Evolutionary conservation across 2,888 invertebrate genomes (phyloP).

Genomic region (Lasioglossum pauxillum): DNA sequence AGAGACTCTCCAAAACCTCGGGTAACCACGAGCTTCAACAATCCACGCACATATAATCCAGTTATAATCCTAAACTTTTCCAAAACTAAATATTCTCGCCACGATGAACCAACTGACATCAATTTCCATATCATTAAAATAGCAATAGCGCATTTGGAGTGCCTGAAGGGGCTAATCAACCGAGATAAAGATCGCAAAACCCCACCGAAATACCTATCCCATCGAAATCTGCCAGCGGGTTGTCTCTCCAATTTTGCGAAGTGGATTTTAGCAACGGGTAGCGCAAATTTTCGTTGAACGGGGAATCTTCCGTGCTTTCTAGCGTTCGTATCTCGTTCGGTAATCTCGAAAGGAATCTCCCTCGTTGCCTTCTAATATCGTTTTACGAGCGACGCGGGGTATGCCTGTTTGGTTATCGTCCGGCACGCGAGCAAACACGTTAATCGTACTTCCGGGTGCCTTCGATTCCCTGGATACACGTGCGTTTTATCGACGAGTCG

Average conservation of each 20-base stretch:
- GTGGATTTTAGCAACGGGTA: background rate
- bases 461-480: constrained; percentile 46
- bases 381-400: background rate
- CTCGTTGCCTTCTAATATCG: background rate
- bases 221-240: background rate
- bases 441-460: constrained; percentile 38
- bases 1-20: background rate
- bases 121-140: background rate
- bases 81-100: background rate
- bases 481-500: constrained; percentile 51
- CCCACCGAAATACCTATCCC: background rate
- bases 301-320: background rate
- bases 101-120: background rate
- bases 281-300: background rate
- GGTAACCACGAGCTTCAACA: background rate
- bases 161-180: background rate
- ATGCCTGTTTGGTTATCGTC: background rate
- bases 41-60: background rate
- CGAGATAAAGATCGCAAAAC: background rate
- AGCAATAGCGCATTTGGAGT: background rate
- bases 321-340: background rate
- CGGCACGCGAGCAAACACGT: constrained; percentile 50
- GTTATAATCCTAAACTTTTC: background rate
- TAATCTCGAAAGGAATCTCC: background rate
- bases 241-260: background rate